Conservation (phyloP, 2,113 vertebrate species). For the Lepidothrix coronata region DNA sequence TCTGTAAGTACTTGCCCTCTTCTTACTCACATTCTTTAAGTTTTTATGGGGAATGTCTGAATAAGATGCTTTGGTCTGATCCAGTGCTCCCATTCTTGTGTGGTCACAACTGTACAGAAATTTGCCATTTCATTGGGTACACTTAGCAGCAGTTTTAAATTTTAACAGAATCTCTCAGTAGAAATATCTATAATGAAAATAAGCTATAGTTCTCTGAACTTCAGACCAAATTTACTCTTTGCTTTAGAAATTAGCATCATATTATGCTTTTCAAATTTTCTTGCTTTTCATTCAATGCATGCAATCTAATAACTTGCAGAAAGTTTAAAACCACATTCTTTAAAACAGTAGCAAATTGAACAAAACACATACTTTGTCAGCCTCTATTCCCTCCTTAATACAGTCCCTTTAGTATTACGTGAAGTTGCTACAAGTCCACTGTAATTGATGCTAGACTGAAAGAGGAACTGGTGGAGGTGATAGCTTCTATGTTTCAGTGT, state of each 20-base stretch:
- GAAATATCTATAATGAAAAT: neutral
- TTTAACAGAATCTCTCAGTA: neutral
- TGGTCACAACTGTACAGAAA: neutral
- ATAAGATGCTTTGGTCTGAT: neutral
- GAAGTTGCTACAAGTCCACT: neutral
- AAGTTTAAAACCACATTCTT: neutral
- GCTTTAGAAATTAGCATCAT: neutral
- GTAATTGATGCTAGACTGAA: neutral
- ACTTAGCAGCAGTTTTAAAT: neutral
- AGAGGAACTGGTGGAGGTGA: neutral
- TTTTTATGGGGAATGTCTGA: neutral
- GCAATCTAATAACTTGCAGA: neutral
- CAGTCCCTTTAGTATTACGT: neutral
- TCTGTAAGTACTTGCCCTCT: neutral
- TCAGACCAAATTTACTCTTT: neutral
- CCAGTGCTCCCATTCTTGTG: neutral
- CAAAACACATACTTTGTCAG: neutral
- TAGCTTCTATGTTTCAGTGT: neutral
- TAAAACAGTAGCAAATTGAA: constrained; percentile 3
- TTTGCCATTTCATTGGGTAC: neutral
- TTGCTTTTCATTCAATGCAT: neutral
- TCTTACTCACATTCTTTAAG: neutral
- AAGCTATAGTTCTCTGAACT: neutral
- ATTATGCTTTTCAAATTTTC: neutral
- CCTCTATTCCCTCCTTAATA: neutral